Percentiles rank a stretch among this genome's conserved stretches.
Evolutionary conservation across 2,888 invertebrate species (phyloP).

Genomic region (Eristalis arbustorum): DNA sequence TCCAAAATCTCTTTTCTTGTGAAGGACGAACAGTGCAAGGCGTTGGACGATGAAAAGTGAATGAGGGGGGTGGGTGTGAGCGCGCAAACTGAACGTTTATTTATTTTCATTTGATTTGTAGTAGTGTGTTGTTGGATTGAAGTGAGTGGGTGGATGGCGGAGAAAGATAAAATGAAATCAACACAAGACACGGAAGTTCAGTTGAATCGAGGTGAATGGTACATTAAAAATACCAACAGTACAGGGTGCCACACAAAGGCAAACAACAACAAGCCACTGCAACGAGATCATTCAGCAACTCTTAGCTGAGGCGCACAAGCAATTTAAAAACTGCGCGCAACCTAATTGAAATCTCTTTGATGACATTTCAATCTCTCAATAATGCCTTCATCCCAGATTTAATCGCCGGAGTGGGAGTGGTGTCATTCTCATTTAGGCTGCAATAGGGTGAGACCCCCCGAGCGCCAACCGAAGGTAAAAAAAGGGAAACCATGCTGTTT

Average conservation of each 20-base stretch:
- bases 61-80: neutral
- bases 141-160: constrained; percentile 42
- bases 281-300: neutral
- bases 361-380: constrained; percentile 27
- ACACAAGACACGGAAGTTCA: constrained; percentile 57
- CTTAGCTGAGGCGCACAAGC: neutral
- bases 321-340: neutral
- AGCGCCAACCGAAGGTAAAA: constrained; percentile 4
- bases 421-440: neutral
- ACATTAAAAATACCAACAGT: constrained; percentile 9
- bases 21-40: constrained; percentile 48
- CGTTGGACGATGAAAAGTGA: constrained; percentile 12
- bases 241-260: constrained; percentile 1
- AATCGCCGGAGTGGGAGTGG: constrained; percentile 11
- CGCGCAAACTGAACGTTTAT: neutral
- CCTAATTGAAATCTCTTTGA: constrained; percentile 28
- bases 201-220: constrained; percentile 44
- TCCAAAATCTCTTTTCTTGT: constrained; percentile 20
- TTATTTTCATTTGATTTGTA: constrained; percentile 33
- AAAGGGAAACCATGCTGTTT: neutral
- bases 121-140: constrained; percentile 34
- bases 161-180: constrained; percentile 39
- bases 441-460: neutral
- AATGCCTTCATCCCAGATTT: neutral
- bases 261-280: neutral